Evolutionary conservation across 2,797 vertebrate species (phyloP), one percentile per base, ranked within the genome.

Genomic region (Urophycis tenuis): DNA sequence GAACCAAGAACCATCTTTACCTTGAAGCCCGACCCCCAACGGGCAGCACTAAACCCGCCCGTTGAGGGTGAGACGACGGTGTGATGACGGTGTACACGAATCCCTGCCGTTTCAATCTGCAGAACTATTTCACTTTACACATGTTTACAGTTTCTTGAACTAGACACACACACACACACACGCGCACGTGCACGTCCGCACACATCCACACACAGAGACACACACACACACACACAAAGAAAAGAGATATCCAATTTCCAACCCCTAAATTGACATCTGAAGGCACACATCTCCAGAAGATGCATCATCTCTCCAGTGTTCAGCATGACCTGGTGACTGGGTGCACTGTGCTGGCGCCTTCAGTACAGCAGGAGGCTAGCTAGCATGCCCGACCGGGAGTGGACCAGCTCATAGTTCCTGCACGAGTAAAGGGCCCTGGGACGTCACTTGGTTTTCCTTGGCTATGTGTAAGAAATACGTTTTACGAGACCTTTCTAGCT

Each of bases 221-320:
- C 35, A 53, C 45, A 60, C 53, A 60, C 53, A 5, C 53, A 60
- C n/a, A 60, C 22, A 60, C 8, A n/a, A 60, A 83, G 79, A 74
- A 49, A 74, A 45, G 41, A 72, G 74, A 77, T 64, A 73, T 71
- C 79, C 25, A 74, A 75, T 72, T 71, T 36, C 75, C 72, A 71
- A 67, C 29, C 77, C 53, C 53, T 60, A 6, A 60, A 25, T 60
- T 60, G 53, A 60, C 53, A 60, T 60, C 53, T 82, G 73, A 79
- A 90, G 87, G 85, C 87, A 91, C 86, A 87, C 86, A 86, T 85
- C 88, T 85, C 49, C 34, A 60, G 35, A 79, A 85, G 85, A 91
- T 84, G 85, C 70, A 71, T 83, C 87, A 82, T 81, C 53, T 81
- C 80, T 82, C 79, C 77, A 73, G 41, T 78, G n/a, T 53, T 76